Evolutionary conservation across 2,888 invertebrate genomes (phyloP).

Genomic region (Bembecia ichneumoniformis): DNA sequence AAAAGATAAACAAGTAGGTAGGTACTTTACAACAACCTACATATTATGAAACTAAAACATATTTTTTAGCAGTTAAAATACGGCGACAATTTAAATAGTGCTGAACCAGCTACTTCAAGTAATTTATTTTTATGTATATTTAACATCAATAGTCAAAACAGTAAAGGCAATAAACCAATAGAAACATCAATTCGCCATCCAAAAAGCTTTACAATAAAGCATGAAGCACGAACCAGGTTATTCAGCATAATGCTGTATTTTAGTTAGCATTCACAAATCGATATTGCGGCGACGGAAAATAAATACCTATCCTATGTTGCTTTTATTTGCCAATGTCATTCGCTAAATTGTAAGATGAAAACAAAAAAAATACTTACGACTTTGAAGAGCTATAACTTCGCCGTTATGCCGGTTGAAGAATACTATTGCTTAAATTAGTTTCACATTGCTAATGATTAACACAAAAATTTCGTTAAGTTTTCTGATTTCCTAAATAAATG

Average conservation of each 20-base stretch:
- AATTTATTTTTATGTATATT: too few relatives aligned
- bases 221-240: slow-evolving; percentile 22
- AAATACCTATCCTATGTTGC: slow-evolving; percentile 9
- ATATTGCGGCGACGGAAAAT: slow-evolving; percentile 43
- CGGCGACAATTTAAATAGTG: too few relatives aligned
- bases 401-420: slow-evolving; percentile 32
- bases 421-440: slow-evolving; percentile 32
- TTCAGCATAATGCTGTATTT: slow-evolving; percentile 23
- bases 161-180: too few relatives aligned
- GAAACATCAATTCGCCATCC: slow-evolving; percentile 8
- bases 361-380: slow-evolving; percentile 43
- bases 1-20: too few relatives aligned
- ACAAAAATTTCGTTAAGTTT: slow-evolving; percentile 19
- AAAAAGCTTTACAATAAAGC: slow-evolving; percentile 20
- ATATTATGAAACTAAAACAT: too few relatives aligned
- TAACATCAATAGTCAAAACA: too few relatives aligned
- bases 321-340: slow-evolving; percentile 1
- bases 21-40: too few relatives aligned
- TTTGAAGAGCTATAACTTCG: slow-evolving; percentile 30
- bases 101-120: too few relatives aligned
- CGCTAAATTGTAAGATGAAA: slow-evolving; percentile 9
- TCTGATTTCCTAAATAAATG: slow-evolving; percentile 23
- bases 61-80: too few relatives aligned
- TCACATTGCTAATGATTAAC: slow-evolving; percentile 45
- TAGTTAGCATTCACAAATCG: slow-evolving; percentile 39